These are phyloP conservation scores for Suillia variegata DNA, from an alignment of 2,888 invertebrate species.

Conservation along the genomic window DNA sequence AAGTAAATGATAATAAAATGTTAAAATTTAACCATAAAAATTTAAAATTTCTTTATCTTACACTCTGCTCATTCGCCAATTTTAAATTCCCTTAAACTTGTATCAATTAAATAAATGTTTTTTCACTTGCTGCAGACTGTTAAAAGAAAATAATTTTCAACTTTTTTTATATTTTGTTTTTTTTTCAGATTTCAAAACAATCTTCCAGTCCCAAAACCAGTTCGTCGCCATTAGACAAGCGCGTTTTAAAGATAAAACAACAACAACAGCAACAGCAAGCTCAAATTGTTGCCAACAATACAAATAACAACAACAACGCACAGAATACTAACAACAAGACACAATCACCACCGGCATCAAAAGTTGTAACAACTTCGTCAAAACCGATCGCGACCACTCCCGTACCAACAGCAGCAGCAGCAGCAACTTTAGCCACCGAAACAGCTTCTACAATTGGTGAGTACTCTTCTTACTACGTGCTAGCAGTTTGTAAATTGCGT, in stretches of 20 bases:
- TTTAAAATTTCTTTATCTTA: no score
- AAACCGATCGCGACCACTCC: conserved; percentile 18
- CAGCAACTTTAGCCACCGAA: conserved; percentile 21
- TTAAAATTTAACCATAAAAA: no score
- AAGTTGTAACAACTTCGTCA: conserved; percentile 22
- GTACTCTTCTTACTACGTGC: no score
- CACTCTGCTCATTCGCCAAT: no score
- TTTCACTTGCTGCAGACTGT: no score
- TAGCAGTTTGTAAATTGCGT: conserved; percentile 4
- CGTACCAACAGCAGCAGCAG: conserved; percentile 41
- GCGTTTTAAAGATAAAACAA: conserved; percentile 72
- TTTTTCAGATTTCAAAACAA: conserved; percentile 58
- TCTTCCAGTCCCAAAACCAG: conserved; percentile 58
- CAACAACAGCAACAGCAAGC: conserved; percentile 58
- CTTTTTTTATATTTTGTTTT: no score
- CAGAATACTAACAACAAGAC: conserved; percentile 30
- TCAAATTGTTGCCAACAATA: conserved; percentile 24
- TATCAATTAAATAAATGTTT: no score
- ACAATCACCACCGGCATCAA: conserved; percentile 35
- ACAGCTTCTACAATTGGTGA: conserved; percentile 7
- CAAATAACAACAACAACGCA: conserved; percentile 18
- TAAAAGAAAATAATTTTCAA: no score
- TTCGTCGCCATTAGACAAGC: conserved; percentile 66
- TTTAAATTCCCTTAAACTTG: no score
- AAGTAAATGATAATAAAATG: no score